Base-by-base conservation (phyloP, 2,797 vertebrate genomes). In the Falco rusticolus region DNA sequence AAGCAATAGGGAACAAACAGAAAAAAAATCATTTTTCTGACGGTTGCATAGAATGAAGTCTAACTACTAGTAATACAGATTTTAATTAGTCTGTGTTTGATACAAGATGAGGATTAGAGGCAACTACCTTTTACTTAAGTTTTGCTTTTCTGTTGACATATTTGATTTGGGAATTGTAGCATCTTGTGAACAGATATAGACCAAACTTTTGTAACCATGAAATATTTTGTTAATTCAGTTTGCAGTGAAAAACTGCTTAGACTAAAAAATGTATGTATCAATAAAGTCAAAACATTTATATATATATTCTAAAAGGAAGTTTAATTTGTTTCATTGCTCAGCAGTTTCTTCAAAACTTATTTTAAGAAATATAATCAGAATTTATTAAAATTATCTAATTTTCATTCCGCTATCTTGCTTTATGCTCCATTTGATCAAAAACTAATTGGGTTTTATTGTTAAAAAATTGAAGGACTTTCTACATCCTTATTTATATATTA, bases 81-180 rank as follows among this genome's bases (percentile, higher is more conserved):
- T 96, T 94, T 95, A 93, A 94, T 92, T 95, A 89, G 43, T 56
- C 59, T 89, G 22, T 34, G 60, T 63, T 79, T 70, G 60, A 90
- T 80, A 78, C 5, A 54, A 78, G 14, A 53, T 47, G 53, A 93
- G 18, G 45, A 91, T 81, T 29, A 94, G 47, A 75, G 12, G 13
- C 26, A 92, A 25, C 13, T 72, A 51, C 5, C 34, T 82, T 69
- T 65, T 57, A 79, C 48, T 70, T 61, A 74, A 70, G 18, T 83
- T 92, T 83, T 86, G 13, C 16, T 88, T 74, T 81, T 65, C n/a
- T 82, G 10, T 65, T 63, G 41, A 60, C 2, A 5, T 56, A 81
- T n/a, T 94, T 71, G 10, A 45, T 84, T 94, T 7, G 1, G 5
- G 41, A 81, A 48, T 43, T 84, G 9, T 31, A 60, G 20, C 47